Evolutionary conservation across 2,888 invertebrate genomes (phyloP), one percentile per base, ranked within the genome.

Genomic region (Leucophenga maculata): DNA sequence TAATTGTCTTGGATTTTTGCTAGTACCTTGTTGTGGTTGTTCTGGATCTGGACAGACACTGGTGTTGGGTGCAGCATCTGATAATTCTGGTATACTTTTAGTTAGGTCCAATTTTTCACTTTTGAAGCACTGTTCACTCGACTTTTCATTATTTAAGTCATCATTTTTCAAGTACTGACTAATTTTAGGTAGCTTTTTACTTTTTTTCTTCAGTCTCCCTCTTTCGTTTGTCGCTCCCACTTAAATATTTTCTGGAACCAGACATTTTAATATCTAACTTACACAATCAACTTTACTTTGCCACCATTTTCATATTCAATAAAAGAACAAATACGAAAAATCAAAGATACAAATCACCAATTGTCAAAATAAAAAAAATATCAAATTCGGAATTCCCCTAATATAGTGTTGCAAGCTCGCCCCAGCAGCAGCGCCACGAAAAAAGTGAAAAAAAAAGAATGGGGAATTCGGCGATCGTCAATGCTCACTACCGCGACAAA

Each of bases 41-140:
- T 65, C 50, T 65, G 50, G 65, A 65, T 65, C 65, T 65, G 65
- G 50, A 65, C 48, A 65, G 2, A 16, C 65, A 65, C 65, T 65
- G 32, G 22, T 65, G 22, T 65, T 22, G 65, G 65, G 26, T 50
- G 4, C 65, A 50, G 65, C 65, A 3, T 54, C 54, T 54, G 16
- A 1, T 54, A 54, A n/a, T 11, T n/a, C n/a, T 54, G 26, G 3
- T 26, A 4, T 26, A 4, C 2, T 26, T 26, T 26, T n/a, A n/a
- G 26, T 26, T 26, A 26, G 3, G 26, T 26, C 26, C 26, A 26
- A 26, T 26, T 26, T 4, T 26, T 26, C 54, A 54, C 20, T 54
- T 54, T 54, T 11, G 54, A n/a, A 65, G 52, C 50, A 65, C 50
- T 65, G 65, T 65, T 65, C 50, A 50, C 52, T 50, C 50, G 52